Conservation (phyloP, 2,888 invertebrate species). For the Physocephala rufipes region DNA sequence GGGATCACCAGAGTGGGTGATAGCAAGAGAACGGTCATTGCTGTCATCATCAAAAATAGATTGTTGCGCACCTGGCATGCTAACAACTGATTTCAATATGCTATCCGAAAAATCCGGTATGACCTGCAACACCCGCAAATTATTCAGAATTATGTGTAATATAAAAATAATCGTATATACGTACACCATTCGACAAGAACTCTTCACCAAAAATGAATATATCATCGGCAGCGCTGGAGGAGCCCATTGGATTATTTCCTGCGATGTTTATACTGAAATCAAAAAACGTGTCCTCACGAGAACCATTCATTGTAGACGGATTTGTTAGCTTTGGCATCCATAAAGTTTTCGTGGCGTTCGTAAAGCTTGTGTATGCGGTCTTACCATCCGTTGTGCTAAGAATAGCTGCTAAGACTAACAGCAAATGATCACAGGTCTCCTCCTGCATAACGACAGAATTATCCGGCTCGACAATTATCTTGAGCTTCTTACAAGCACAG, state of each 20-base stretch:
- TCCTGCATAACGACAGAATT: slow-evolving; percentile 61
- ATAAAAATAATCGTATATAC: slow-evolving; percentile 5
- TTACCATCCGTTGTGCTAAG: slow-evolving; percentile 55
- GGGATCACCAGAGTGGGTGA: slow-evolving; percentile 54
- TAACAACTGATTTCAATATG: slow-evolving; percentile 51
- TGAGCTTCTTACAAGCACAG: slow-evolving; percentile 62
- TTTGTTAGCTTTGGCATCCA: slow-evolving; percentile 58
- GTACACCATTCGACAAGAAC: slow-evolving; percentile 49
- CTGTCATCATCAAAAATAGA: slow-evolving; percentile 15
- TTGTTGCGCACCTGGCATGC: slow-evolving; percentile 4
- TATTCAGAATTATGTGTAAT: too few species aligned
- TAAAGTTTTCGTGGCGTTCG: slow-evolving; percentile 55
- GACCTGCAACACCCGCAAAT: too few species aligned
- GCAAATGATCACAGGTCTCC: slow-evolving; percentile 63
- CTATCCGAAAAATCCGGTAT: slow-evolving; percentile 57
- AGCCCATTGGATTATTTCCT: slow-evolving; percentile 43
- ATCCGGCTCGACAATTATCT: slow-evolving; percentile 61
- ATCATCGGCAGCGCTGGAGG: slow-evolving; percentile 45
- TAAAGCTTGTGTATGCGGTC: slow-evolving; percentile 56
- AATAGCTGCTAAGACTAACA: slow-evolving; percentile 60
- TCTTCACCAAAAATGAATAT: slow-evolving; percentile 58
- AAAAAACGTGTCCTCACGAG: slow-evolving; percentile 44
- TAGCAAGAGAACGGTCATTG: slow-evolving; percentile 37
- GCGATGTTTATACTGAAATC: slow-evolving; percentile 49
- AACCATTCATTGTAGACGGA: slow-evolving; percentile 49